Evolutionary conservation across 1,140 invertebrate species (phyloP).

Genomic region (Ooceraea biroi): DNA sequence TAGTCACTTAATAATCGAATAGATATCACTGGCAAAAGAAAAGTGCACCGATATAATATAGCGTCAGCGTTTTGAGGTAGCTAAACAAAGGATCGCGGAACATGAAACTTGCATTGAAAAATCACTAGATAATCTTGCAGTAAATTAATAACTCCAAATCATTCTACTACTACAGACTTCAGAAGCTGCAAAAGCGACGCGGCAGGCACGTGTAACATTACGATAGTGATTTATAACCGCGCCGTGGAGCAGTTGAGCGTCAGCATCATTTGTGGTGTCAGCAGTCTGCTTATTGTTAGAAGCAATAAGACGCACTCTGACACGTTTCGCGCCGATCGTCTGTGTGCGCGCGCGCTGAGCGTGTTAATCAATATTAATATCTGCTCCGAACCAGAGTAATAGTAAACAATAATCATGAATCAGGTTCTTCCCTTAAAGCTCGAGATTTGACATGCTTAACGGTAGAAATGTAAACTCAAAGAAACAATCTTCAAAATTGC

Average conservation of each 20-base stretch:
- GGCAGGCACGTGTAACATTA: slow-evolving; percentile 42
- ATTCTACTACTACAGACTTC: too few species aligned
- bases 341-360: slow-evolving; percentile 11
- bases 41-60: not conserved
- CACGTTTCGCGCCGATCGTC: slow-evolving; percentile 32
- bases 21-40: slow-evolving; percentile 40
- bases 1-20: slow-evolving; percentile 18
- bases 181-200: slow-evolving; percentile 20
- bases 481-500: too few species aligned
- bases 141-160: not conserved
- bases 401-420: slow-evolving; percentile 29
- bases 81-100: not conserved
- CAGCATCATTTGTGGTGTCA: slow-evolving; percentile 40
- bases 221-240: slow-evolving; percentile 79
- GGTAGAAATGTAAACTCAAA: not conserved
- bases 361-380: slow-evolving; percentile 51
- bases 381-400: slow-evolving; percentile 18
- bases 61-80: not conserved
- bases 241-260: slow-evolving; percentile 45
- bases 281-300: slow-evolving; percentile 68
- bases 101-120: too few species aligned
- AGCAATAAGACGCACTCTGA: slow-evolving; percentile 51
- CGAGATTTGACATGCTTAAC: not conserved
- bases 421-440: not conserved
- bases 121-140: not conserved